Evolutionary conservation across 2,888 invertebrate genomes (phyloP).

Genomic region (Leptogaster cylindrica): DNA sequence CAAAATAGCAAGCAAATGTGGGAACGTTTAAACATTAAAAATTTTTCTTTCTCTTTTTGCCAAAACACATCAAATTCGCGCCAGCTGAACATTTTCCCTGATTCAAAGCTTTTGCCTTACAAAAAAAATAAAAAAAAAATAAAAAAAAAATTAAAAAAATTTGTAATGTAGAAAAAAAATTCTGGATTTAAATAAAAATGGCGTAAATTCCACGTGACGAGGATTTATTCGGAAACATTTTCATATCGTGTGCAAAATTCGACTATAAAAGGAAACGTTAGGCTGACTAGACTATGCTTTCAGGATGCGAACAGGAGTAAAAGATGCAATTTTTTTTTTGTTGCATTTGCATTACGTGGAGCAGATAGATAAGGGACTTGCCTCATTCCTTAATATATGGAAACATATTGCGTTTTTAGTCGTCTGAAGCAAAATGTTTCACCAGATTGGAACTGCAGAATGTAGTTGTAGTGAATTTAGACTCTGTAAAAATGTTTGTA

Average conservation of each 20-base stretch:
- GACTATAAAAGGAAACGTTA: background rate
- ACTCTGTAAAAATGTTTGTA: too few relatives aligned
- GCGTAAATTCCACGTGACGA: constrained; percentile 10
- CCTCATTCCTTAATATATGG: background rate
- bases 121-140: too few relatives aligned
- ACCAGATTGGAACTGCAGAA: too few relatives aligned
- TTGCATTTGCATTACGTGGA: background rate
- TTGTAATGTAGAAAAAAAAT: background rate
- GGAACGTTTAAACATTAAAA: too few relatives aligned
- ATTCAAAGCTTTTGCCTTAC: too few relatives aligned
- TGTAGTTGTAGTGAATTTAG: too few relatives aligned
- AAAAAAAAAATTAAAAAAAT: background rate
- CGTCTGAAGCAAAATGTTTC: too few relatives aligned
- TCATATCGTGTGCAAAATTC: constrained; percentile 1
- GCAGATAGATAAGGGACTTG: background rate
- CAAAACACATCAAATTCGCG: too few relatives aligned
- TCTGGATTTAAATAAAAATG: constrained; percentile 10
- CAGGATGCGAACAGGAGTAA: too few relatives aligned
- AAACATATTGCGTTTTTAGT: constrained; percentile 15
- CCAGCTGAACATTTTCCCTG: too few relatives aligned
- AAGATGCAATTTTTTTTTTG: background rate
- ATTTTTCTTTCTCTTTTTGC: too few relatives aligned
- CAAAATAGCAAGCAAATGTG: too few relatives aligned
- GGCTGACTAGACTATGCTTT: background rate
- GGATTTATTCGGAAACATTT: constrained; percentile 11